phyloP scores from a whole-genome alignment of 2,113 vertebrate species.

The Panthera leo region DNA sequence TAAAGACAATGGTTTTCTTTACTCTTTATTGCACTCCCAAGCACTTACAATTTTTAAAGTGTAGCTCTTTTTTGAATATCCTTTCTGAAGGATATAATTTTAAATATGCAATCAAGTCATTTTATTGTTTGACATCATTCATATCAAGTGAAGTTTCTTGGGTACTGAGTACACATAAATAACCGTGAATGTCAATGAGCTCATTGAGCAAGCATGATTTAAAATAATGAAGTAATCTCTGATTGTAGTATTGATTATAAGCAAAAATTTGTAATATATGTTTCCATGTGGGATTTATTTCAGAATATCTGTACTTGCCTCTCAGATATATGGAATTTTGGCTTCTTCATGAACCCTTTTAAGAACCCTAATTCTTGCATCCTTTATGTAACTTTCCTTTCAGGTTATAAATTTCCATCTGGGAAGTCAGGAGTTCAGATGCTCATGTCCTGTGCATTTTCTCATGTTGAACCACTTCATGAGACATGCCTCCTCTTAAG shows the following conservation, averaged over 20 bases:
- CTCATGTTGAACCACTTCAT: background rate
- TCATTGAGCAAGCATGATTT: conserved; percentile 63
- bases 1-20: conserved; percentile 50
- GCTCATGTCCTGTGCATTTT: background rate
- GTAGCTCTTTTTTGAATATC: conserved; percentile 41
- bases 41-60: conserved; percentile 55
- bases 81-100: conserved; percentile 55
- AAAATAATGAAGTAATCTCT: conserved; percentile 67
- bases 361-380: background rate
- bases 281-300: conserved; percentile 54
- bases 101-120: conserved; percentile 50
- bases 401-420: background rate
- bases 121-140: conserved; percentile 59
- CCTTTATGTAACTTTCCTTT: background rate
- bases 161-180: conserved; percentile 51
- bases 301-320: background rate
- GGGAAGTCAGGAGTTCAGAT: background rate
- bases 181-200: conserved; percentile 62
- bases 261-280: conserved; percentile 52
- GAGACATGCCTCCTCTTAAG: background rate
- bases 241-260: conserved; percentile 66
- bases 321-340: background rate
- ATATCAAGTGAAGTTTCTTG: conserved; percentile 37
- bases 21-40: conserved; percentile 40
- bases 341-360: conserved; percentile 22